Evolutionary conservation across 1,140 invertebrate genomes (phyloP).

Genomic region (Drosophila busckii): DNA sequence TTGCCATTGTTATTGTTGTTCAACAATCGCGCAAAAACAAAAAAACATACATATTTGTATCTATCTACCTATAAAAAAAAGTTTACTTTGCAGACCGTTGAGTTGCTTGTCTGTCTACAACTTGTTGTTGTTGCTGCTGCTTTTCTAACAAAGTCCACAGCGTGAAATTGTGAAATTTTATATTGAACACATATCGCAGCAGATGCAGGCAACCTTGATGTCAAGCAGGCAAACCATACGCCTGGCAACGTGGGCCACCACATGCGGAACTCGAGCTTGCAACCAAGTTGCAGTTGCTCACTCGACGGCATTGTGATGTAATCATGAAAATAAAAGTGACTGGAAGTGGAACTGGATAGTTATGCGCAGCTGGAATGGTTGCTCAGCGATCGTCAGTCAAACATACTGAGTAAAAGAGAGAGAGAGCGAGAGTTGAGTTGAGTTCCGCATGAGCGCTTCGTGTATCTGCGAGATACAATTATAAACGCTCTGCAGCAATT

Average conservation of each 20-base stretch:
- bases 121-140: slow-evolving; percentile 12
- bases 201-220: slow-evolving; percentile 50
- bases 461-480: slow-evolving; percentile 14
- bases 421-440: neutral
- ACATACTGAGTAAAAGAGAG: neutral
- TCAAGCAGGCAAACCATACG: slow-evolving; percentile 4
- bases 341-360: slow-evolving; percentile 30
- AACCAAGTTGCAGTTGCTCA: slow-evolving; percentile 27
- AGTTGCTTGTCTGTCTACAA: slow-evolving; percentile 21
- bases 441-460: slow-evolving; percentile 48
- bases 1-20: slow-evolving; percentile 9
- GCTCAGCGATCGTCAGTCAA: neutral
- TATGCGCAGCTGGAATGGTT: slow-evolving; percentile 40
- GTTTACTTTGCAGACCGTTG: slow-evolving; percentile 12
- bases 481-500: slow-evolving; percentile 28
- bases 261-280: slow-evolving; percentile 51
- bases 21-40: slow-evolving; percentile 25
- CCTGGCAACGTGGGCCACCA: no score
- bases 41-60: no score
- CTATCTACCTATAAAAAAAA: no score
- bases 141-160: slow-evolving; percentile 18
- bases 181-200: slow-evolving; percentile 19
- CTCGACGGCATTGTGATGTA: slow-evolving; percentile 46
- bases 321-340: slow-evolving; percentile 19
- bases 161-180: slow-evolving; percentile 50